Base-by-base conservation (phyloP, 1,140 invertebrate genomes). In the Latrodectus geometricus region DNA sequence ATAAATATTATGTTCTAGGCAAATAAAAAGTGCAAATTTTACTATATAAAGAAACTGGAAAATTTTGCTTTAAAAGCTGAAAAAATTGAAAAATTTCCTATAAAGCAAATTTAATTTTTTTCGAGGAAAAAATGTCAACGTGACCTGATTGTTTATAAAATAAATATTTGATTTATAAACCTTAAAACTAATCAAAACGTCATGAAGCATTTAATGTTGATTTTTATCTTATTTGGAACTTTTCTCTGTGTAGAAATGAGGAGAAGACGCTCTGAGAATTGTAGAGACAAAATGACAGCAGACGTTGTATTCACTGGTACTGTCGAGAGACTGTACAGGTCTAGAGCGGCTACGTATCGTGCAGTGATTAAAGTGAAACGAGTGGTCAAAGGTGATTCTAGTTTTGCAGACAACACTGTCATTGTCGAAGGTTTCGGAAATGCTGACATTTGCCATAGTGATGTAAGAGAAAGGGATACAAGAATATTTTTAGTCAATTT, bases 271-370 rank as follows among this genome's bases (percentile, higher is more conserved):
- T 76, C 76, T 0, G 35, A 79, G 49, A 54, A 68, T 14, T 89
- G 89, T 61, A 15, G 74, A 7, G 89, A 89, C 48, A 75, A 87
- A 49, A 70, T 88, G 54, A 74, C 88, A 23, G 90, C 91, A 8
- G 88, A 89, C 68, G 88, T 91, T 20, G 89, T 91, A 3, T 89
- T 91, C 17, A 90, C 90, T 0, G 91, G 90, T 11, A 91, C 90
- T 0, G 90, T 91, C 17, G 78, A 88, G 87, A 79, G 54, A 89
- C 12, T 90, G 86, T 88, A 86, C 56, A 9, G 88, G 88, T 73
- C 48, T 4, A 50, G 73, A 88, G 48, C 70, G 4, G 79, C 77
- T 7, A 88, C 89, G 82, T 89, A 90, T 70, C 88, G 87, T 50
- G 90, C 89, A 1, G 89, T 90, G 61, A 87, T 89, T 12, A 69